Evolutionary conservation across 1,140 invertebrate species (phyloP).

Genomic region (Latrodectus geometricus): DNA sequence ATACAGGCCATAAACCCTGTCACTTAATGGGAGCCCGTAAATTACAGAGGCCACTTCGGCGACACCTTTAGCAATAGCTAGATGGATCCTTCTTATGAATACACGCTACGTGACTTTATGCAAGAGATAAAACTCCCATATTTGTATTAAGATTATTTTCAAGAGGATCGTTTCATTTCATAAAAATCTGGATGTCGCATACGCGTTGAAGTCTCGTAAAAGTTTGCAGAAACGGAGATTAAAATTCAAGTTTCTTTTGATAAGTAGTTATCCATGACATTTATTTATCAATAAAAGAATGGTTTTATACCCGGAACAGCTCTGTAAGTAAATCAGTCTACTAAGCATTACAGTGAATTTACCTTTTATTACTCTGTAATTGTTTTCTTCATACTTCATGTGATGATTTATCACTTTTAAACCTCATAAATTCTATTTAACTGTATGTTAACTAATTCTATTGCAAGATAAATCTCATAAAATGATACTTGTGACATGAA

Average conservation of each 20-base stretch:
- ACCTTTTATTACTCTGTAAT: conserved; percentile 11
- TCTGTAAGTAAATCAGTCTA: not conserved
- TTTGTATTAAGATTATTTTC: conserved; percentile 14
- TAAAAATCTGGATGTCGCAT: not conserved
- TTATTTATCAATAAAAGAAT: conserved; percentile 50
- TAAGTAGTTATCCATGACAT: conserved; percentile 10
- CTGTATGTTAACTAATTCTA: not conserved
- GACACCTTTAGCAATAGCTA: conserved; percentile 45
- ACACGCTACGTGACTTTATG: conserved; percentile 44
- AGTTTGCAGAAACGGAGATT: conserved; percentile 2
- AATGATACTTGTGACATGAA: conserved; percentile 11
- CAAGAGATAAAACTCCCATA: conserved; percentile 27
- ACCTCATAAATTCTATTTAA: conserved; percentile 24
- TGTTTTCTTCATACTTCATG: conserved; percentile 9
- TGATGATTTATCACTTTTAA: conserved; percentile 8
- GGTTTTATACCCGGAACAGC: conserved; percentile 26
- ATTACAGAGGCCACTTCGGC: conserved; percentile 50
- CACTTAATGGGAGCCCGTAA: conserved; percentile 55
- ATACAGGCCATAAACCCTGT: conserved; percentile 55
- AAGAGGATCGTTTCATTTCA: conserved; percentile 20
- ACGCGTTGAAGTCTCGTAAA: conserved; percentile 9
- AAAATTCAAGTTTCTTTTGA: conserved; percentile 29
- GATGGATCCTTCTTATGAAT: conserved; percentile 45
- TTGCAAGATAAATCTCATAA: not conserved
- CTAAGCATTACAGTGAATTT: not conserved